Base-by-base conservation (phyloP, 2,113 vertebrate species). In the Rattus rattus region DNA sequence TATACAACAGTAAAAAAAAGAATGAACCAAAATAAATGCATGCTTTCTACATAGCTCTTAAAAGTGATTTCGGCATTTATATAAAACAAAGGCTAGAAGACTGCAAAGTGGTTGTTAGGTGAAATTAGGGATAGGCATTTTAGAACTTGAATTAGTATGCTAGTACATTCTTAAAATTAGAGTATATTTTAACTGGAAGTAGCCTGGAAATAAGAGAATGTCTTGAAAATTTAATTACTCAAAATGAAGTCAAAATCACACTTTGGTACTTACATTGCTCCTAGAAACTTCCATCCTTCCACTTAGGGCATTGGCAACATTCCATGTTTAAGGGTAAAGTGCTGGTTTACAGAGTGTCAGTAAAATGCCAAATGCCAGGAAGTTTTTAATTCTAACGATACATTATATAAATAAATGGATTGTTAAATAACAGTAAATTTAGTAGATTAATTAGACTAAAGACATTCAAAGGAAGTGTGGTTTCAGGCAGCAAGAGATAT, bases 401-500 rank as follows among this genome's bases (percentile, higher is more conserved):
- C 39, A 93, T 97, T 90, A 85, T 16, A 90, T n/a, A 83, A 96
- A 95, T 11, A 83, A 83, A 65, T 43, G 54, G 89, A 80, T 86
- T 91, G 20, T 67, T 91, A 97, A 92, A 87, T 59, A 52, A 84
- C 19, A 13, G 33, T 75, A 75, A 90, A 90, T 97, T 96, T 65
- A 92, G 79, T 65, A 86, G n/a, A 95, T 94, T 56, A 65, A 28
- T 87, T 91, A 52, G 73, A 88, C 63, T 76, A 83, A 88, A 70
- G 43, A 61, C 72, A 92, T 92, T 96, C 86, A 95, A 94, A 97
- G 70, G 93, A 91, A 97, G 52, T 83, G 73, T 96, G 69, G 70
- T 97, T 90, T 95, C 56, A 95, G 97, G 90, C 7, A 95, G 93
- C 12, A 95, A 95, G 92, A 97, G 43, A 94, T 95, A 97, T 86